These are phyloP conservation scores for Dicrostonyx torquatus DNA, from an alignment of 2,797 vertebrate genomes.

Conservation along the genomic window DNA sequence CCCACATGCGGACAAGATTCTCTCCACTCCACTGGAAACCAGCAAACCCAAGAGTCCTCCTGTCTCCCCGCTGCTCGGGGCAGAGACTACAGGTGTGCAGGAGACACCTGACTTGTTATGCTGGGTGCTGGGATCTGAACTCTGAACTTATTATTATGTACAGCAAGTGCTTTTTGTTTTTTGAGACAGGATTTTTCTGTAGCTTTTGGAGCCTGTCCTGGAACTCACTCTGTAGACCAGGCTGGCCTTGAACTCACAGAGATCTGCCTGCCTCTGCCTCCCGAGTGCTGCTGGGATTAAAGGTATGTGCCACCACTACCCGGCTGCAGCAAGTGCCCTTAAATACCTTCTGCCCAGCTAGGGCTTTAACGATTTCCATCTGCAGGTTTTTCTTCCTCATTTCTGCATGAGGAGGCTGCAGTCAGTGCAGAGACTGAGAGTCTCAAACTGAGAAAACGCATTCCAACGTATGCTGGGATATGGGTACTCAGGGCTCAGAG, in stretches of 20 bases:
- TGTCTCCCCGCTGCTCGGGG: background rate
- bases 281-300: no score
- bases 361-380: background rate
- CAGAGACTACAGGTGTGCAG: background rate
- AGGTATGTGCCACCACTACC: no score
- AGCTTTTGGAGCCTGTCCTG: no score
- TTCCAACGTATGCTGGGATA: background rate
- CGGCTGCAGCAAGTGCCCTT: background rate
- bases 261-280: no score
- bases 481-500: accelerated
- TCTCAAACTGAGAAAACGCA: background rate
- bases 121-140: background rate
- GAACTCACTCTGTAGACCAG: no score
- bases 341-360: background rate
- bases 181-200: no score
- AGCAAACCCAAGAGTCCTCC: background rate
- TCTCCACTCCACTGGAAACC: background rate
- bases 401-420: background rate
- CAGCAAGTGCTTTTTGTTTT: no score
- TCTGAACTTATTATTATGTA: background rate
- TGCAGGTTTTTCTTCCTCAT: background rate
- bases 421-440: background rate
- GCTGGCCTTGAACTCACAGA: no score
- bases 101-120: background rate
- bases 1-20: no score